A percentile compares a stretch with the other conserved stretches of the same genome.
These are phyloP conservation scores for Epinephelus coioides DNA, from an alignment of 2,797 vertebrate genomes.

Conservation along the genomic window DNA sequence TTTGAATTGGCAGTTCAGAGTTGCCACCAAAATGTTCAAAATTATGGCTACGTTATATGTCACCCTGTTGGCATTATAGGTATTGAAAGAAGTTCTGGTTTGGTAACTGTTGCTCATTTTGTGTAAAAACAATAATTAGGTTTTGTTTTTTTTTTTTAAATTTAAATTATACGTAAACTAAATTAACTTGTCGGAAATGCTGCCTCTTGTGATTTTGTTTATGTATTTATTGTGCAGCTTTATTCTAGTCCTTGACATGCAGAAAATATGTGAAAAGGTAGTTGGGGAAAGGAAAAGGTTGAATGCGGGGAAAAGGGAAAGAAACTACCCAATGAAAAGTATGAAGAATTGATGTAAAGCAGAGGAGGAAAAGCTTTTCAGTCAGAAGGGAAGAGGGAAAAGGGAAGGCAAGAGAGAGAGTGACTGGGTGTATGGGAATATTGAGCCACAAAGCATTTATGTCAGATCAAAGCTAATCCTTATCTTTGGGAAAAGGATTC, in stretches of 20 bases:
- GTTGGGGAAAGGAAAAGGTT: not conserved
- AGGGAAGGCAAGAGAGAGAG: conserved; percentile 20
- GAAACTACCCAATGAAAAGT: conserved; percentile 7
- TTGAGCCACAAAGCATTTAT: conserved; percentile 79
- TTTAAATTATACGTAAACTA: no score
- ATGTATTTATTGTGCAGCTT: not conserved
- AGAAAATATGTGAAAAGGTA: not conserved
- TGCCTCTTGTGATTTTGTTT: not conserved
- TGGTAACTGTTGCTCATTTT: not conserved
- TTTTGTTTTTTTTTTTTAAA: no score
- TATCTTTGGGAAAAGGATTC: conserved; percentile 69
- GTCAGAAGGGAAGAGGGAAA: conserved; percentile 17
- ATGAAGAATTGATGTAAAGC: conserved; percentile 41
- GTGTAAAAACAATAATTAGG: not conserved
- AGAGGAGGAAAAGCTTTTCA: conserved; percentile 35
- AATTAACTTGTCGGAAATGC: not conserved
- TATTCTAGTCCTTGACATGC: not conserved
- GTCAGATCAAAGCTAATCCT: conserved; percentile 83
- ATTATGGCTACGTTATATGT: no score
- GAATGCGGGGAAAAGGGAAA: not conserved
- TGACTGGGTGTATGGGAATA: conserved; percentile 60
- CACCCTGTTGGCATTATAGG: no score
- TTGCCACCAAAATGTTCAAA: no score
- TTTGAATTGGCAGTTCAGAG: no score
- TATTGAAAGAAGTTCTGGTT: no score